Evolutionary conservation across 2,797 vertebrate genomes (phyloP).

Genomic region (Characodon lateralis): DNA sequence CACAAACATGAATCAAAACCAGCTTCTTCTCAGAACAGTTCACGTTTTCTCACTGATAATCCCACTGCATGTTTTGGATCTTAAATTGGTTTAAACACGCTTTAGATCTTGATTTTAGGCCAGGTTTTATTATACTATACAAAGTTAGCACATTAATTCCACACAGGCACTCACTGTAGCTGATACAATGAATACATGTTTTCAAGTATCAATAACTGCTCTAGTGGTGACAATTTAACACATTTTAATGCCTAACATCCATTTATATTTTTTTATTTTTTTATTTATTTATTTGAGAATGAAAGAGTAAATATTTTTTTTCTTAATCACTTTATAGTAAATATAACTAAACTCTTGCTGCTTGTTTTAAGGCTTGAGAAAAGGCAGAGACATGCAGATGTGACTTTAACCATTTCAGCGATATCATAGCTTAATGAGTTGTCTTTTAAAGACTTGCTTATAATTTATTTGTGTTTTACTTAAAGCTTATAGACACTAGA

Average conservation of each 20-base stretch:
- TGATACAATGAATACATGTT: not conserved
- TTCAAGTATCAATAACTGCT: not conserved
- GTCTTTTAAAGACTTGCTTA: constrained; percentile 1
- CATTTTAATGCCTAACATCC: not conserved
- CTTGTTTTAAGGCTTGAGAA: not conserved
- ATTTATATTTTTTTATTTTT: not conserved
- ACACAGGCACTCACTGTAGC: not conserved
- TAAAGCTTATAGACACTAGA: constrained; percentile 1
- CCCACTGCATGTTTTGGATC: not conserved
- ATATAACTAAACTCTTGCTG: not conserved
- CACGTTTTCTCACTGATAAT: not conserved
- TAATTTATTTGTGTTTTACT: constrained; percentile 1
- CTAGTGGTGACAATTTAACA: not conserved
- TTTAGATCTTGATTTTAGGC: not conserved
- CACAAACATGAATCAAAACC: not conserved
- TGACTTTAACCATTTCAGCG: not conserved
- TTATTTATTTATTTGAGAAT: not conserved
- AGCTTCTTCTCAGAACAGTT: not conserved
- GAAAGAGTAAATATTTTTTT: not conserved
- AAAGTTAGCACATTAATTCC: not conserved
- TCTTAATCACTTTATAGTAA: not conserved
- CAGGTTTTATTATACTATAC: not conserved
- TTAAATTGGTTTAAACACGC: not conserved
- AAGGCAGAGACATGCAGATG: constrained; percentile 4
- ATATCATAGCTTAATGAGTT: not conserved